Evolutionary conservation across 1,140 invertebrate genomes (phyloP), one percentile per base, ranked within the genome.

Genomic region (Goniozus legneri): DNA sequence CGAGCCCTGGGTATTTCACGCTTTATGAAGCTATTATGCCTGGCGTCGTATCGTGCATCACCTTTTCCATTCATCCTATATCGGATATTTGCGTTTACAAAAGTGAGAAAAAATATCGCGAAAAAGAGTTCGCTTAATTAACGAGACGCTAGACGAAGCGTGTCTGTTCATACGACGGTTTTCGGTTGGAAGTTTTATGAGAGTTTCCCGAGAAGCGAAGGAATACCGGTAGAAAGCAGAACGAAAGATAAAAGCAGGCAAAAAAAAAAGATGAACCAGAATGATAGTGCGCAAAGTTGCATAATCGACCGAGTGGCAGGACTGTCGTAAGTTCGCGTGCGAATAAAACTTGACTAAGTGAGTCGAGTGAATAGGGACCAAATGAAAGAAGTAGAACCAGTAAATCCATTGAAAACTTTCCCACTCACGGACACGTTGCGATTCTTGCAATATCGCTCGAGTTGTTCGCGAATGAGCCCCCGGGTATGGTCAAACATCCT

Each of bases 301-400:
- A 64, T 64, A 62, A 62, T 64, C 62, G 58, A 54, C 37, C 48
- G 50, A 64, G 47, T 47, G 44, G 60, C 44, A 24, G 47, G 4
- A 19, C 31, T 52, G 51, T 52, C 52, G 55, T 52, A 58, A 64
- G 54, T 64, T 60, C 47, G 44, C 35, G 36, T 56, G 38, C 42
- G 56, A 62, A 64, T 62, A 62, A 62, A 64, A 64, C 55, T 64
- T 58, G 55, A 54, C 54, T 58, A 60, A 64, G 61, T 62, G 60
- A 64, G 62, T 64, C 52, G 49, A 50, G 51, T 52, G 60, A 64
- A 64, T 64, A 52, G 48, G 49, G 49, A 50, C 39, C 43, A 47
- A 56, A 60, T 20, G 47, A 49, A 60, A 52, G 50, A 58, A 52
- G 48, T 44, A 42, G 55, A 49, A 60, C 55, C 56, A 52, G 58